These are phyloP conservation scores for Nebria brevicollis DNA, from an alignment of 2,888 invertebrate species.

Conservation along the genomic window DNA sequence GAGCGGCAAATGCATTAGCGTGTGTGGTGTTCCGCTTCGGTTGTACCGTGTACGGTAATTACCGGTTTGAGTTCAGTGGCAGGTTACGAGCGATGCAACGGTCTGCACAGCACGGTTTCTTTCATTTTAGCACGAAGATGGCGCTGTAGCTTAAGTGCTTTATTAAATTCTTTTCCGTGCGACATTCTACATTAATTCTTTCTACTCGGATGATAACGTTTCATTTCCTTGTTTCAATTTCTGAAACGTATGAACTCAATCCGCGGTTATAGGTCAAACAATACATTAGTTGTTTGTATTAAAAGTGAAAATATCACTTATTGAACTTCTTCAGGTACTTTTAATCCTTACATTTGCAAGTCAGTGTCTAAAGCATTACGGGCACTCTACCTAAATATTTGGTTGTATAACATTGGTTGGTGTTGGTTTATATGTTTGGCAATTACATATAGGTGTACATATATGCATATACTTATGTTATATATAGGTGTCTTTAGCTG, in stretches of 20 bases:
- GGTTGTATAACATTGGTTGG: background rate
- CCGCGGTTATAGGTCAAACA: background rate
- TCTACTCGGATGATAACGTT: background rate
- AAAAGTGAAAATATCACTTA: background rate
- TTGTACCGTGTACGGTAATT: conserved; percentile 4
- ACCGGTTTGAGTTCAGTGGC: conserved; percentile 30
- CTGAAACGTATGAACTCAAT: background rate
- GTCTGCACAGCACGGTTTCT: conserved; percentile 17
- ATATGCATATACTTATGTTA: background rate
- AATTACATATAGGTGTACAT: background rate
- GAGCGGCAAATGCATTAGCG: conserved; percentile 14
- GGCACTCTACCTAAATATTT: background rate
- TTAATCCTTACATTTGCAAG: too few species aligned
- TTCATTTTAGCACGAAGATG: conserved; percentile 11
- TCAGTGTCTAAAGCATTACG: background rate
- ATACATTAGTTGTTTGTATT: background rate
- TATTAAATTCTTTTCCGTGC: conserved; percentile 16
- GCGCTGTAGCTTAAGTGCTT: background rate
- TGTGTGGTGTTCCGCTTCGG: conserved; percentile 15
- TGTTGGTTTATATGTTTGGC: background rate
- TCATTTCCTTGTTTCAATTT: background rate
- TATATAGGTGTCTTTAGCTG: conserved; percentile 1
- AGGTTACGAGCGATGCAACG: conserved; percentile 19
- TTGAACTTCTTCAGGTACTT: too few species aligned
- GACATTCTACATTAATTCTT: conserved; percentile 19